Percentiles rank a stretch among this genome's conserved stretches.
Conservation (phyloP, 2,888 invertebrate species). For the Eilema sororculum region DNA sequence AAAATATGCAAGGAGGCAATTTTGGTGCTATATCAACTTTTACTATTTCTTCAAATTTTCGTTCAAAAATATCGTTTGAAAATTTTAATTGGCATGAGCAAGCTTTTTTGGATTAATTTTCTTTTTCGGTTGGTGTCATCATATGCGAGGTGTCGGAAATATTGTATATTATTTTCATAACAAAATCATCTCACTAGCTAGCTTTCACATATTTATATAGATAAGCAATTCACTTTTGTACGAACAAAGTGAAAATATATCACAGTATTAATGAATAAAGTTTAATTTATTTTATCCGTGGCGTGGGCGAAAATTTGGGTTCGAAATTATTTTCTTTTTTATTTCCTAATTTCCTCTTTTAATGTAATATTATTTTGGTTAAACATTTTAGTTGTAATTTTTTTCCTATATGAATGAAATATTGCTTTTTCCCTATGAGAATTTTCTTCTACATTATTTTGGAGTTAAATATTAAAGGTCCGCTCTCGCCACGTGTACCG, state of each 20-base stretch:
- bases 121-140: not conserved
- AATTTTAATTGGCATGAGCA: slow-evolving; percentile 11
- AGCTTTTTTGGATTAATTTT: not conserved
- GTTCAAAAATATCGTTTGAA: not conserved
- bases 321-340: not conserved
- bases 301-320: slow-evolving; percentile 43
- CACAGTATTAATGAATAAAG: slow-evolving; percentile 4
- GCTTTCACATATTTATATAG: slow-evolving; percentile 21
- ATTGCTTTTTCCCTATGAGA: not conserved
- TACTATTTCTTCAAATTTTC: not conserved
- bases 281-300: slow-evolving; percentile 23
- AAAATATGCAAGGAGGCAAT: not conserved
- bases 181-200: slow-evolving; percentile 31
- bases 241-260: slow-evolving; percentile 13
- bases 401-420: not conserved
- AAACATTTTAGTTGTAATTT: not conserved
- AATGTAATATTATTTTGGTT: not conserved
- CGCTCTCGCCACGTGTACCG: slow-evolving; percentile 49
- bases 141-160: slow-evolving; percentile 8
- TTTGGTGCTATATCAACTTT: not conserved
- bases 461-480: slow-evolving; percentile 28
- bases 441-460: not conserved
- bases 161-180: slow-evolving; percentile 13
- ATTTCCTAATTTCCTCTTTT: not conserved
- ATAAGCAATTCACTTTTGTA: slow-evolving; percentile 21